Evolutionary conservation across 1,140 invertebrate species (phyloP).

Genomic region (Dinoponera quadriceps): DNA sequence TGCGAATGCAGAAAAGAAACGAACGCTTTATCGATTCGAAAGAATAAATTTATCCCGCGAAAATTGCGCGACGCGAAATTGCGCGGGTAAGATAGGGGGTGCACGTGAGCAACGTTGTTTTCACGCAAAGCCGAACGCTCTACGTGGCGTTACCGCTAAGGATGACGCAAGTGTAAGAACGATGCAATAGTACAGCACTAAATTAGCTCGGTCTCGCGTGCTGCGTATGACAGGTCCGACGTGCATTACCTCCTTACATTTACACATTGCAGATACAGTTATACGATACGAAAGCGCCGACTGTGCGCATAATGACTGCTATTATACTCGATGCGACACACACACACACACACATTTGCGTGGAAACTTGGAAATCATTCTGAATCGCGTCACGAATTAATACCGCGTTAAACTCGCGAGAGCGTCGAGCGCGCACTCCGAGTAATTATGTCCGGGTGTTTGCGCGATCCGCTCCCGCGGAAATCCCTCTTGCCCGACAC

Average conservation of each 20-base stretch:
- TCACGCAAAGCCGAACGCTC: constrained; percentile 11
- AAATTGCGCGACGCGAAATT: neutral
- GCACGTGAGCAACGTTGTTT: neutral
- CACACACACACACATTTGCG: too few relatives aligned
- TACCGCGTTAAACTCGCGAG: too few relatives aligned
- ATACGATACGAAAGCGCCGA: neutral
- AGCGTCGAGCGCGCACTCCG: too few relatives aligned
- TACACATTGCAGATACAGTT: constrained; percentile 14
- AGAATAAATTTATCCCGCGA: neutral
- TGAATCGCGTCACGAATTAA: too few relatives aligned
- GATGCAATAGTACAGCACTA: constrained; percentile 33
- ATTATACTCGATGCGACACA: constrained; percentile 10
- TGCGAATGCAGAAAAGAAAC: too few relatives aligned
- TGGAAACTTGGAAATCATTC: too few relatives aligned
- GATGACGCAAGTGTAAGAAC: constrained; percentile 16
- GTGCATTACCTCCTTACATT: constrained; percentile 35
- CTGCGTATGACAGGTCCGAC: constrained; percentile 14
- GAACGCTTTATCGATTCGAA: too few relatives aligned
- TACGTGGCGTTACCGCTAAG: constrained; percentile 9
- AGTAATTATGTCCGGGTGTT: too few relatives aligned
- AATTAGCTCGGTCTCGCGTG: constrained; percentile 31
- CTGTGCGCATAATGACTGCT: neutral
- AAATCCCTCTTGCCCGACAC: too few relatives aligned
- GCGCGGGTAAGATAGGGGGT: neutral
- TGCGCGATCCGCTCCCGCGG: too few relatives aligned